A percentile compares a stretch with the other conserved stretches of the same genome.
phyloP scores from a whole-genome alignment of 1,140 invertebrate genomes.

The Phymorhynchus buccinoides region DNA sequence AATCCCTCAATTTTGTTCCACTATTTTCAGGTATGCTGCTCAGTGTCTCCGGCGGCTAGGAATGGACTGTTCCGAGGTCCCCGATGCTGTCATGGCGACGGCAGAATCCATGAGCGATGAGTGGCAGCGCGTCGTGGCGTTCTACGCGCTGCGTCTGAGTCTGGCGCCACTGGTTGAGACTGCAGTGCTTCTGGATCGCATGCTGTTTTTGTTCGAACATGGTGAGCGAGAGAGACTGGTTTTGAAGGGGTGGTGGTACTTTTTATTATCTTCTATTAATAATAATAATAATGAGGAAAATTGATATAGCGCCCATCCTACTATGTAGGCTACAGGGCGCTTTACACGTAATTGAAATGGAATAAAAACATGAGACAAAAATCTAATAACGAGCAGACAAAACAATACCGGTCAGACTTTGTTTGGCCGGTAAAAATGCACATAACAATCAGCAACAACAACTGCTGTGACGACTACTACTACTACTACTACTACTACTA shows the following conservation, averaged over 20 bases:
- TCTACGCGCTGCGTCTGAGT: slow-evolving; percentile 85
- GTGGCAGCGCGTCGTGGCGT: slow-evolving; percentile 84
- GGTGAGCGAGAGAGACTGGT: slow-evolving; percentile 72
- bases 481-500: no score
- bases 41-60: slow-evolving; percentile 77
- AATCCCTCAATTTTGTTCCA: slow-evolving; percentile 4
- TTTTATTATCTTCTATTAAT: neutral
- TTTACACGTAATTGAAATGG: no score
- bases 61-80: slow-evolving; percentile 67
- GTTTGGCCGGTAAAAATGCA: no score
- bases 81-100: slow-evolving; percentile 70
- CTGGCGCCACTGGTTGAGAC: slow-evolving; percentile 88
- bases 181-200: slow-evolving; percentile 84
- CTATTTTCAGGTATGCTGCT: slow-evolving; percentile 78
- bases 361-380: no score
- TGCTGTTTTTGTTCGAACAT: slow-evolving; percentile 83
- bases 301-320: no score
- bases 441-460: no score
- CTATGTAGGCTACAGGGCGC: no score
- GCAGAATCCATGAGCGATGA: slow-evolving; percentile 75
- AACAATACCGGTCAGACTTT: no score
- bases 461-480: no score
- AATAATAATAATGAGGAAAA: no score
- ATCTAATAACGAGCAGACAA: no score
- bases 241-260: neutral